Evolutionary conservation across 2,797 vertebrate genomes (phyloP).

Genomic region (Moxostoma hubbsi): DNA sequence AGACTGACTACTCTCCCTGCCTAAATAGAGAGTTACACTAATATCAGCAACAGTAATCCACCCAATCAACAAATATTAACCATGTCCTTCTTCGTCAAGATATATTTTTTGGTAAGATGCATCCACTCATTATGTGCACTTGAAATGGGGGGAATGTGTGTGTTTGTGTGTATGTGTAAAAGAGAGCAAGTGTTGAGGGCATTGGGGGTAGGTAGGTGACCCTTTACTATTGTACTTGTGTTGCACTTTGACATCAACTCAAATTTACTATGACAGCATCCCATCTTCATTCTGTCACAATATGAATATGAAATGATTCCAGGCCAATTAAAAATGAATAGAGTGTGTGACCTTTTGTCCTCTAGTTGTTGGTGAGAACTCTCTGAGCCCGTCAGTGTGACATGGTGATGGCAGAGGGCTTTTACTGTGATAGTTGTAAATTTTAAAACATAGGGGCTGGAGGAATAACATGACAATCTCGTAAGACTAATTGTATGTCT

Average conservation of each 20-base stretch:
- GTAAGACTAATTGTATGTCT: slow-evolving; percentile 32
- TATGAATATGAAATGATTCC: slow-evolving; percentile 49
- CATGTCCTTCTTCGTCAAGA: background rate
- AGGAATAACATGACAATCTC: slow-evolving; percentile 32
- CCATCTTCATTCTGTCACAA: slow-evolving; percentile 54
- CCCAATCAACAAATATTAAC: background rate
- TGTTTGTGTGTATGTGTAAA: background rate
- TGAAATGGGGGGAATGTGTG: too few species aligned
- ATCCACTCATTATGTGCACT: too few species aligned
- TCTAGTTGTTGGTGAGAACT: slow-evolving; percentile 36
- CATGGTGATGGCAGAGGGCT: slow-evolving; percentile 48
- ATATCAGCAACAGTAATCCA: background rate
- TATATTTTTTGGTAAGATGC: too few species aligned
- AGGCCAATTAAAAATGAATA: slow-evolving; percentile 56
- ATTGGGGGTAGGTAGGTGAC: slow-evolving; percentile 25
- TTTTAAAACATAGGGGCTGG: slow-evolving; percentile 21
- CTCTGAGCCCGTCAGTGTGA: slow-evolving; percentile 32
- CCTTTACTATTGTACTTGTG: slow-evolving; percentile 31
- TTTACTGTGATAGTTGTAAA: slow-evolving; percentile 35
- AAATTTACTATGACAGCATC: slow-evolving; percentile 52
- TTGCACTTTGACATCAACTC: slow-evolving; percentile 32
- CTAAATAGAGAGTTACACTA: background rate
- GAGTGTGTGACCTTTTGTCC: slow-evolving; percentile 51
- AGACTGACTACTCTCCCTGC: background rate
- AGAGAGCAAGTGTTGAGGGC: background rate